A percentile compares a stretch with the other conserved stretches of the same genome.
phyloP scores from a whole-genome alignment of 2,888 invertebrate species.

The Chorisops tibialis region DNA sequence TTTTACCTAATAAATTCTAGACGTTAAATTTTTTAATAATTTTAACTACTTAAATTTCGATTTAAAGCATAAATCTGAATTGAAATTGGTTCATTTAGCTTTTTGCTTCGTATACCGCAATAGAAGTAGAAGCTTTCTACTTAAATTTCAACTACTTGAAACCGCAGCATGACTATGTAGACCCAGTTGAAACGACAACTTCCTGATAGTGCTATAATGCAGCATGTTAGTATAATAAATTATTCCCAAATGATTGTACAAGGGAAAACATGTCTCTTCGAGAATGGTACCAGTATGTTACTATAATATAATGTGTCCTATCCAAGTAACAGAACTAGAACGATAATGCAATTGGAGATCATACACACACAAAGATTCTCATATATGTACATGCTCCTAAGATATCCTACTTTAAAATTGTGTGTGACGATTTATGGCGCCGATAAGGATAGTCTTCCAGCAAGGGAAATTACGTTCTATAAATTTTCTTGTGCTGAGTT shows the following conservation, averaged over 20 bases:
- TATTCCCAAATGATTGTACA: slow-evolving; percentile 22
- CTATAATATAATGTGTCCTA: neutral
- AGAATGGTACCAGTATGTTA: neutral
- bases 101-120: too few relatives aligned
- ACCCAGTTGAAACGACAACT: slow-evolving; percentile 20
- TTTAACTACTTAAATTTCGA: too few relatives aligned
- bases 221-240: neutral
- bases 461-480: slow-evolving; percentile 31
- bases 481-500: slow-evolving; percentile 30
- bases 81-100: too few relatives aligned
- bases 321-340: neutral
- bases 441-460: slow-evolving; percentile 29
- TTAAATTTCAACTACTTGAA: too few relatives aligned
- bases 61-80: too few relatives aligned
- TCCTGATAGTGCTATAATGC: slow-evolving; percentile 10
- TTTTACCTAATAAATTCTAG: too few relatives aligned
- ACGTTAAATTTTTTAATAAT: too few relatives aligned
- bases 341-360: slow-evolving; percentile 11
- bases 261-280: slow-evolving; percentile 6
- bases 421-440: slow-evolving; percentile 31
- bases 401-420: slow-evolving; percentile 3
- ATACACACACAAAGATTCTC: neutral
- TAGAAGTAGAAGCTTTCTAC: too few relatives aligned
- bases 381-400: neutral
- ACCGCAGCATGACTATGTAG: too few relatives aligned